Conservation (phyloP, 2,888 invertebrate species). For the Merodon equestris region DNA sequence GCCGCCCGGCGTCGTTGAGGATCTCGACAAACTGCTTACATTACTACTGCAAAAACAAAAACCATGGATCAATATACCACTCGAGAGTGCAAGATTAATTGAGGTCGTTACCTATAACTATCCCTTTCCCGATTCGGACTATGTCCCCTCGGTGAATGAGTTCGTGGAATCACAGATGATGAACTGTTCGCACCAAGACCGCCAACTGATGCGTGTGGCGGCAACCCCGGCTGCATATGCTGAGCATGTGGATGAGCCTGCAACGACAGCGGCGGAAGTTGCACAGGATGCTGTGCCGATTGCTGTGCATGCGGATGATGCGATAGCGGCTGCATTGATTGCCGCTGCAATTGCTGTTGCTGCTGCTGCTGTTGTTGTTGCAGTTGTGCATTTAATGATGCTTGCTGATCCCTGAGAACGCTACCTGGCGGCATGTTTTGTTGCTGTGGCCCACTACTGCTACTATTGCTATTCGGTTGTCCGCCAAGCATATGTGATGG, state of each 20-base stretch:
- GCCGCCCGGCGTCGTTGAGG: slow-evolving; percentile 79
- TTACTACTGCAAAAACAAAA: slow-evolving; percentile 83
- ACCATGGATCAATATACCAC: neutral
- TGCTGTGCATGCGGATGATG: slow-evolving; percentile 58
- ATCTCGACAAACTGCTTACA: slow-evolving; percentile 89
- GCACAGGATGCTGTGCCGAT: slow-evolving; percentile 54
- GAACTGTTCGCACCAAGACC: slow-evolving; percentile 72
- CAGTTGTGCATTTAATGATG: slow-evolving; percentile 57
- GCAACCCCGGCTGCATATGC: slow-evolving; percentile 63
- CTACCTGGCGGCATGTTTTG: slow-evolving; percentile 48
- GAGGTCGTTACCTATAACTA: slow-evolving; percentile 86
- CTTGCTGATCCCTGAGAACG: slow-evolving; percentile 66
- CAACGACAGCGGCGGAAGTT: slow-evolving; percentile 52
- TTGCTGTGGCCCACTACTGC: slow-evolving; percentile 44
- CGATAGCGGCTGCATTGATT: slow-evolving; percentile 44
- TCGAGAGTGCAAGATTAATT: slow-evolving; percentile 13
- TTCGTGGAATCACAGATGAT: slow-evolving; percentile 80
- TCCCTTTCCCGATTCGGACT: slow-evolving; percentile 90
- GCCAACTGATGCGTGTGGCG: slow-evolving; percentile 70
- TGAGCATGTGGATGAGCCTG: slow-evolving; percentile 68
- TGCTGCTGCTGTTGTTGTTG: slow-evolving; percentile 63
- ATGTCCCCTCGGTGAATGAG: slow-evolving; percentile 88
- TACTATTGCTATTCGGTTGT: slow-evolving; percentile 36
- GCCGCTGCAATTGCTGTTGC: slow-evolving; percentile 53
- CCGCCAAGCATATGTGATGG: slow-evolving; percentile 58